Percentiles rank a stretch among this genome's conserved stretches.
Evolutionary conservation across 64 coral and sea anemone genomes (phyloP).

Genomic region (Stichodactyla helianthus): DNA sequence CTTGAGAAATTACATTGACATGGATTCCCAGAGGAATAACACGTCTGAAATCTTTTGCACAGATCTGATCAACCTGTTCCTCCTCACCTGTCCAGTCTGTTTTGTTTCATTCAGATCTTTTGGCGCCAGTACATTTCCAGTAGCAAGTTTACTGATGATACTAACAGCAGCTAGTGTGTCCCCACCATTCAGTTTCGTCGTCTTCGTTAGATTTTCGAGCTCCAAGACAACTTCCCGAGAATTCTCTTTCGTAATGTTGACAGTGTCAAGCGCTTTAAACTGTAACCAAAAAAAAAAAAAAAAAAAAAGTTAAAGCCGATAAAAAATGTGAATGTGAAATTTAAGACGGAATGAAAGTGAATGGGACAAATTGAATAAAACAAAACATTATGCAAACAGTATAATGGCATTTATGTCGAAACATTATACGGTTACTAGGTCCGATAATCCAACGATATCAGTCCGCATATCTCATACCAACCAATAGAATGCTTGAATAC

Average conservation of each 20-base stretch:
- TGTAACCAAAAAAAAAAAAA: background rate
- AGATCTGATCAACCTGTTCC: background rate
- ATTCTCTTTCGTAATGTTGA: conserved; percentile 31
- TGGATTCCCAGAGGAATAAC: background rate
- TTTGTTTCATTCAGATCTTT: background rate
- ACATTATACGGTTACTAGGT: no score
- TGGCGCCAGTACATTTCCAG: conserved; percentile 10
- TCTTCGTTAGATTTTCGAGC: conserved; percentile 32
- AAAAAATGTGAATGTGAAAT: background rate
- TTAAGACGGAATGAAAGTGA: background rate
- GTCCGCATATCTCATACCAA: no score
- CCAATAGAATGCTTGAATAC: no score
- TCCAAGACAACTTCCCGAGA: conserved; percentile 1
- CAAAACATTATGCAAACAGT: no score
- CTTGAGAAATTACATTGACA: background rate
- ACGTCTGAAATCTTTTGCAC: background rate
- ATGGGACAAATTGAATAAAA: background rate
- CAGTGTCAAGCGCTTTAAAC: conserved; percentile 29
- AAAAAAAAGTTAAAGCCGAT: background rate
- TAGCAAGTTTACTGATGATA: conserved; percentile 31
- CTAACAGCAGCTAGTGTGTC: conserved; percentile 21
- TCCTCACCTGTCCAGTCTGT: conserved; percentile 45
- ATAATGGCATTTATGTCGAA: no score
- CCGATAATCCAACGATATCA: no score
- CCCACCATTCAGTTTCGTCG: conserved; percentile 32